phyloP scores from a whole-genome alignment of 2,113 vertebrate species.

The Lipotes vexillifer region DNA sequence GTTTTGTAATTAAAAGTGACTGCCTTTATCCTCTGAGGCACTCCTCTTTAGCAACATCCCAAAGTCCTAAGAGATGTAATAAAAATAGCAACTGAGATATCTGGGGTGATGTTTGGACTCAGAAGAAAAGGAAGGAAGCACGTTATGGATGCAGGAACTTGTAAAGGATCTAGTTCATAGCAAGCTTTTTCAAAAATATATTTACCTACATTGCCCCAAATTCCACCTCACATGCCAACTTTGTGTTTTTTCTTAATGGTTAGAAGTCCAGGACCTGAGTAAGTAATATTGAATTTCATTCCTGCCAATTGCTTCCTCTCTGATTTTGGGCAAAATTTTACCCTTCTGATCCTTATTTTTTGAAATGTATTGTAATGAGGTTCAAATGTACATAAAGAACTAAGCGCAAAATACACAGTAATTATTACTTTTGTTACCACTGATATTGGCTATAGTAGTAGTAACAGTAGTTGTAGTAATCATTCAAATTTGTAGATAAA shows the following conservation, averaged over 20 bases:
- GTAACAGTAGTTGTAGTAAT: background rate
- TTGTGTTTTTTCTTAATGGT: background rate
- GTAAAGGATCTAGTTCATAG: background rate
- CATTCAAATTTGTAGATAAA: background rate
- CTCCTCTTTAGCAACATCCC: background rate
- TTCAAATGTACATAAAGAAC: background rate
- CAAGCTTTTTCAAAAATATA: background rate
- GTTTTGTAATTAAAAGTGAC: background rate
- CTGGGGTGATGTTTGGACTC: background rate
- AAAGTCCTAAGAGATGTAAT: background rate
- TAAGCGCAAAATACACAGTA: too few relatives aligned
- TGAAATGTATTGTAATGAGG: background rate
- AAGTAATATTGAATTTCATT: background rate
- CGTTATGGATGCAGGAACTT: background rate
- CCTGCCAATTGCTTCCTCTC: background rate
- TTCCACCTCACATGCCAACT: background rate
- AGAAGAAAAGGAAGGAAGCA: background rate
- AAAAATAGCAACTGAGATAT: conserved; percentile 12
- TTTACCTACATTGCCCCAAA: background rate
- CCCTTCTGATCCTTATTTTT: background rate
- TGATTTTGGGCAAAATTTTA: background rate
- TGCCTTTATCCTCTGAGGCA: background rate
- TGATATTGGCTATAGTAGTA: background rate
- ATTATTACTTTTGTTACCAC: background rate
- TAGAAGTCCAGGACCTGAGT: background rate